A percentile compares a stretch with the other conserved stretches of the same genome.
phyloP scores from a whole-genome alignment of 2,888 invertebrate species.

The Horisme vitalbata region DNA sequence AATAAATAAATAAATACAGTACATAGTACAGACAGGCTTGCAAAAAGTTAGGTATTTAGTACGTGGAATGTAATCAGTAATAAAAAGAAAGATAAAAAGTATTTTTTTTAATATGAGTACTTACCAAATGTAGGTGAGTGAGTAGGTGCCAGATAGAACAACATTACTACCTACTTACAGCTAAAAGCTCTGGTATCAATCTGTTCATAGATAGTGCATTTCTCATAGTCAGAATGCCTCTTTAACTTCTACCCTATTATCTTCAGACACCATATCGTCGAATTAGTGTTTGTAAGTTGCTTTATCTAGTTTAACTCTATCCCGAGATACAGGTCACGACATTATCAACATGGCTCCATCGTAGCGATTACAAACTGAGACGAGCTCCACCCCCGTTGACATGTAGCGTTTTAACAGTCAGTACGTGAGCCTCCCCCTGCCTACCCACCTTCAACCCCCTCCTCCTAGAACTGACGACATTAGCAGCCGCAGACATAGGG shows the following conservation, averaged over 20 bases:
- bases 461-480: slow-evolving; percentile 73
- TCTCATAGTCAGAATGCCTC: background rate
- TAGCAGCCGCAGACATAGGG: slow-evolving; percentile 81
- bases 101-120: too few species aligned
- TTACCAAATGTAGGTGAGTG: too few species aligned
- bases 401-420: slow-evolving; percentile 80
- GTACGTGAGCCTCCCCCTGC: slow-evolving; percentile 67
- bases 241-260: slow-evolving; percentile 5
- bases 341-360: slow-evolving; percentile 70
- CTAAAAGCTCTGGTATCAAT: too few species aligned
- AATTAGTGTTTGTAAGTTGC: slow-evolving; percentile 16
- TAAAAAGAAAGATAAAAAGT: too few species aligned
- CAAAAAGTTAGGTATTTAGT: too few species aligned
- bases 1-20: too few species aligned
- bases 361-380: slow-evolving; percentile 61
- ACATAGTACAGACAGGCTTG: too few species aligned
- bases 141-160: too few species aligned
- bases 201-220: background rate
- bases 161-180: too few species aligned
- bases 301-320: slow-evolving; percentile 21
- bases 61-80: too few species aligned
- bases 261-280: background rate
- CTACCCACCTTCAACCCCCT: slow-evolving; percentile 25
- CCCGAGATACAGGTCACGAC: slow-evolving; percentile 66
- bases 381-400: slow-evolving; percentile 68